Percentiles rank a stretch among this genome's conserved stretches.
These are phyloP conservation scores for Acanthisitta chloris DNA, from an alignment of 2,113 vertebrate genomes.

Conservation along the genomic window DNA sequence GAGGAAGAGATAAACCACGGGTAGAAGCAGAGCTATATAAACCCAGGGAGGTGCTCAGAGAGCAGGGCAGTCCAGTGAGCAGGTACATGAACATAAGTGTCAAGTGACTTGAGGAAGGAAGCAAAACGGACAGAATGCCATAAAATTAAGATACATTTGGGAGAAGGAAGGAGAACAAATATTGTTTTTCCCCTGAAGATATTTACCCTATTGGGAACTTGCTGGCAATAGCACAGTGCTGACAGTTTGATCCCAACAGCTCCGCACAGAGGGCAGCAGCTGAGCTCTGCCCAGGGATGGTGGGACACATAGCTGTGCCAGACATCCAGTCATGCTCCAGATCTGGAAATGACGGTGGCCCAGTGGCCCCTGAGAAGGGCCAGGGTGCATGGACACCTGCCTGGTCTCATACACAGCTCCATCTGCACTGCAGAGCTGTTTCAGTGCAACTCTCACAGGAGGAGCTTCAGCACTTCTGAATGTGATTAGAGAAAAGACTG, in stretches of 20 bases:
- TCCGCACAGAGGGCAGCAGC: background rate
- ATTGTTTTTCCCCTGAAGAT: background rate
- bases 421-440: background rate
- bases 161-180: background rate
- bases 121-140: background rate
- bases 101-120: background rate
- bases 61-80: accelerated
- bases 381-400: background rate
- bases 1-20: background rate
- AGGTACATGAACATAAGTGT: accelerated
- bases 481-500: conserved; percentile 59
- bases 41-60: background rate
- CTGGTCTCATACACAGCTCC: background rate
- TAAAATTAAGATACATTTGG: background rate
- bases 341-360: accelerated
- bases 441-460: background rate
- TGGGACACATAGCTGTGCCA: accelerated
- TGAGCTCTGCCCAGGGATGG: background rate
- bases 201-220: background rate
- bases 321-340: accelerated
- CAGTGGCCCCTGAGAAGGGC: accelerated
- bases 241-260: background rate
- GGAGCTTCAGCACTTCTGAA: conserved; percentile 34
- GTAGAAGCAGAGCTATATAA: background rate
- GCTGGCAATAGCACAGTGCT: background rate